These are phyloP conservation scores for Polietes domitor DNA, from an alignment of 2,888 invertebrate genomes.

Conservation along the genomic window DNA sequence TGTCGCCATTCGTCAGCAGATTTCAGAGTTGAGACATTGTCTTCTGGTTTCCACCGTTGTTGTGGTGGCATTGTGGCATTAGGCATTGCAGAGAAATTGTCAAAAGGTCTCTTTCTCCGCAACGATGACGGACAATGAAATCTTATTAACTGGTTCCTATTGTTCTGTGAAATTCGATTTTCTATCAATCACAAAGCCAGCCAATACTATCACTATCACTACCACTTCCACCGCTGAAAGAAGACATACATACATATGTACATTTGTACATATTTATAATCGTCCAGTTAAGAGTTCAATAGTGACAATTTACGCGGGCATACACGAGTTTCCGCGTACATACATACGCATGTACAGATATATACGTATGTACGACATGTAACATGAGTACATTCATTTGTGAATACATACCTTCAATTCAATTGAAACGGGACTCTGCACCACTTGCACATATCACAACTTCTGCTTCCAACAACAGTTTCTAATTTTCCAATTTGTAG, in stretches of 20 bases:
- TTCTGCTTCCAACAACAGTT: too few species aligned
- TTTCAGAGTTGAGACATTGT: constrained; percentile 23
- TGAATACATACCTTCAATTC: too few species aligned
- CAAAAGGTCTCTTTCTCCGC: constrained; percentile 15
- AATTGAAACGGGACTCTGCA: too few species aligned
- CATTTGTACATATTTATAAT: not conserved
- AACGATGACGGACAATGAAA: constrained; percentile 40
- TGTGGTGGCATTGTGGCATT: constrained; percentile 8
- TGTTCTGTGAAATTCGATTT: constrained; percentile 38
- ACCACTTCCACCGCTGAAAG: not conserved
- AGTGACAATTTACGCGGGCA: not conserved
- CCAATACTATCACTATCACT: not conserved
- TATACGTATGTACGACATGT: too few species aligned
- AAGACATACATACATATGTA: not conserved
- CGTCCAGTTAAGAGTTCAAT: constrained; percentile 5
- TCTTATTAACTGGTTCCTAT: constrained; percentile 54
- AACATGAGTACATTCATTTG: too few species aligned
- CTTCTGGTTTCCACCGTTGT: constrained; percentile 9
- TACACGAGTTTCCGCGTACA: not conserved
- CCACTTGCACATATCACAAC: too few species aligned
- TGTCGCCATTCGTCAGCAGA: constrained; percentile 49
- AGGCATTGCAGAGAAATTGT: constrained; percentile 41
- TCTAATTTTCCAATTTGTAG: too few species aligned
- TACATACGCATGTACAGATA: too few species aligned
- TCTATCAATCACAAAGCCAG: constrained; percentile 11